Evolutionary conservation across 64 coral and sea anemone genomes (phyloP).

Genomic region (Acropora yongei): DNA sequence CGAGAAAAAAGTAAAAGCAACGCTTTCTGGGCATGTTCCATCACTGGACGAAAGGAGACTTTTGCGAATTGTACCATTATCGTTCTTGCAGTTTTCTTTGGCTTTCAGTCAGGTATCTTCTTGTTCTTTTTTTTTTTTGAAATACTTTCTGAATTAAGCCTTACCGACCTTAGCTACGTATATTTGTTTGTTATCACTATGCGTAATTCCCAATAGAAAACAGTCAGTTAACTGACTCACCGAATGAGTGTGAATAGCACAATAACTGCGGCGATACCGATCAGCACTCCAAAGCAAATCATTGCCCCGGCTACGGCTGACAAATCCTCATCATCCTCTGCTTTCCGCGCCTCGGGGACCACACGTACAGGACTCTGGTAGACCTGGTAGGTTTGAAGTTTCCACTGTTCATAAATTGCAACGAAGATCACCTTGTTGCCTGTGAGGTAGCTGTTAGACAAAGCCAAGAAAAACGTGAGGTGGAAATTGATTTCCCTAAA

Average conservation of each 20-base stretch:
- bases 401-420: constrained; percentile 53
- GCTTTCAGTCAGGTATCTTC: no score
- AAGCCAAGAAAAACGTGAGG: not conserved
- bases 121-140: no score
- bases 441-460: not conserved
- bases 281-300: constrained; percentile 75
- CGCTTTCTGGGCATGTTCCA: no score
- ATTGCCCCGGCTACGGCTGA: constrained; percentile 66
- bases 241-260: constrained; percentile 76
- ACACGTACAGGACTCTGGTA: constrained; percentile 12
- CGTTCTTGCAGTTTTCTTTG: no score
- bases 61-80: no score
- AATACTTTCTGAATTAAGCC: no score
- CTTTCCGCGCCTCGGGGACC: not conserved
- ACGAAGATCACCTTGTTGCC: not conserved
- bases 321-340: constrained; percentile 17
- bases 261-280: constrained; percentile 76
- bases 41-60: no score
- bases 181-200: no score
- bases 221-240: constrained; percentile 27
- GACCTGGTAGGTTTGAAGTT: constrained; percentile 39
- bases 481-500: no score
- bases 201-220: not conserved
- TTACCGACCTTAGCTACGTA: no score
- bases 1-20: no score